These are phyloP conservation scores for Anguilla obscura DNA, from an alignment of 2,797 vertebrate genomes.

Conservation along the genomic window DNA sequence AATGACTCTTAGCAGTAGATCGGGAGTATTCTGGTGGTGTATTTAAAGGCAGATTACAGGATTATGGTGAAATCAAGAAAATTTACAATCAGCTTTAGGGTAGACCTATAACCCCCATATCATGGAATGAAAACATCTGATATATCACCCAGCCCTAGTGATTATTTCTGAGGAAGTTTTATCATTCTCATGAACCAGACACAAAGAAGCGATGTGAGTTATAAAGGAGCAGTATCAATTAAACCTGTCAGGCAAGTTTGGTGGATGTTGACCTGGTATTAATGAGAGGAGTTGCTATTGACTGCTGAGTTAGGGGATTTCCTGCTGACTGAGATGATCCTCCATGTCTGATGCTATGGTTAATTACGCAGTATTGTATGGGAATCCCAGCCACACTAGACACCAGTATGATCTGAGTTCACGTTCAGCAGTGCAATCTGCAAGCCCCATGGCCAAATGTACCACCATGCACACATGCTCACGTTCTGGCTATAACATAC, in stretches of 20 bases:
- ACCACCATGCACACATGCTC: no score
- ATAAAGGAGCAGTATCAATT: neutral
- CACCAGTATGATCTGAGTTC: no score
- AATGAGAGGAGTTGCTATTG: neutral
- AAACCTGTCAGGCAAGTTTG: neutral
- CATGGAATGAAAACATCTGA: neutral
- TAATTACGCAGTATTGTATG: no score
- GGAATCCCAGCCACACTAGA: no score
- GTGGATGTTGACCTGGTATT: neutral
- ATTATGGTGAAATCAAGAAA: neutral
- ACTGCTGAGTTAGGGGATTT: no score
- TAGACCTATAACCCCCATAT: neutral
- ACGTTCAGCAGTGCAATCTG: no score
- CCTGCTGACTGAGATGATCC: no score
- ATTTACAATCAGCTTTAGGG: neutral
- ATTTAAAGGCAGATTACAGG: neutral
- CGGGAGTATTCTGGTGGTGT: neutral
- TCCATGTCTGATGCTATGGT: no score
- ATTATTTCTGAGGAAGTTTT: neutral
- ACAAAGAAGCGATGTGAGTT: neutral
- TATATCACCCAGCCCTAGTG: neutral
- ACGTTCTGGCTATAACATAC: neutral
- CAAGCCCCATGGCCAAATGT: no score
- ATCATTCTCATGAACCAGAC: neutral
- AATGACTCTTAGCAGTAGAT: constrained; percentile 1